Conservation (phyloP, 2,113 vertebrate species). For the Misgurnus anguillicaudatus region DNA sequence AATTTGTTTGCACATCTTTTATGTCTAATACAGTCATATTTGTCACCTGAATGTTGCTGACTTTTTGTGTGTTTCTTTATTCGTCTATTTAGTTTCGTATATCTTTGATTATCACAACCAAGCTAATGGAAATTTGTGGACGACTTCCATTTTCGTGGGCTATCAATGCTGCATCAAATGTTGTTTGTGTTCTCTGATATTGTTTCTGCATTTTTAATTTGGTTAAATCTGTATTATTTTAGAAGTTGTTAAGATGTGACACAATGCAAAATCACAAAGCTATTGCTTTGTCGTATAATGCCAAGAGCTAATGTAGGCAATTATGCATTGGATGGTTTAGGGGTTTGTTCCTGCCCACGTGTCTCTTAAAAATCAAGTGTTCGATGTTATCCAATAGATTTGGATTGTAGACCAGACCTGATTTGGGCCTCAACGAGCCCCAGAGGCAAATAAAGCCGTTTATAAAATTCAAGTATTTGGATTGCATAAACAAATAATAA, state of each 20-base stretch:
- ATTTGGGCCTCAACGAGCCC: neutral
- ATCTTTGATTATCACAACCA: neutral
- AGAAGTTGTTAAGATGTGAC: neutral
- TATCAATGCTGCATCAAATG: neutral
- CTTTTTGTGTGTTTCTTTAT: neutral
- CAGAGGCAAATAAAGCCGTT: constrained; percentile 3
- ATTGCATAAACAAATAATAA: constrained; percentile 3
- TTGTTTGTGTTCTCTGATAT: neutral
- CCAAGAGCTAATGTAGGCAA: constrained; percentile 28
- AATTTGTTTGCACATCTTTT: constrained; percentile 25
- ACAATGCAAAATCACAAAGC: constrained; percentile 23
- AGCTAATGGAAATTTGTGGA: neutral
- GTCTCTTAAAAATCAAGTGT: constrained; percentile 19
- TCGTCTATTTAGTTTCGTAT: neutral
- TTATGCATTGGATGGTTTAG: constrained; percentile 1
- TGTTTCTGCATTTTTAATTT: constrained; percentile 11
- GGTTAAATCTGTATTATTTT: neutral
- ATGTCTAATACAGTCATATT: neutral
- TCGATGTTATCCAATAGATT: neutral
- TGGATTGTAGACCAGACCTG: neutral
- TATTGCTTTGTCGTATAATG: neutral
- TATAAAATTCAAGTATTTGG: constrained; percentile 1
- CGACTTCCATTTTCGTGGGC: neutral
- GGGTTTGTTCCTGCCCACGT: constrained; percentile 13
- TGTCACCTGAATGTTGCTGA: neutral